Conservation (phyloP, 2,113 vertebrate species). For the Ceyx cyanopectus region DNA sequence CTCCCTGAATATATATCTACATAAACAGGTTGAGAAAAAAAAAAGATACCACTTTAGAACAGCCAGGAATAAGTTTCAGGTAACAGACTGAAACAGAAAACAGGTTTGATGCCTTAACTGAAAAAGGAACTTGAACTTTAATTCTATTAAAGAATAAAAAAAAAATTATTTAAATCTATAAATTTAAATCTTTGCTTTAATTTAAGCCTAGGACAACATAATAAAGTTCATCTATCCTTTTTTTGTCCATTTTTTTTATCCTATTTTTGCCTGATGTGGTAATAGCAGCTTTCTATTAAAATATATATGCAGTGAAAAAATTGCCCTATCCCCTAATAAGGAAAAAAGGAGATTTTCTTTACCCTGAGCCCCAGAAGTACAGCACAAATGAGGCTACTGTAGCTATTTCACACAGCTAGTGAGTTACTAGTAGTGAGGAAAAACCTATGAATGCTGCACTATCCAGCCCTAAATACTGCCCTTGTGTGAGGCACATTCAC, state of each 20-base stretch:
- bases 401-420: neutral
- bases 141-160: neutral
- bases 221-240: neutral
- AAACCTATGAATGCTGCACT: neutral
- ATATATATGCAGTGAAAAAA: neutral
- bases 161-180: too few species aligned
- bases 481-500: neutral
- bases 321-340: neutral
- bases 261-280: neutral
- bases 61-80: neutral
- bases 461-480: neutral
- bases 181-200: neutral
- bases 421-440: neutral
- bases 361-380: neutral
- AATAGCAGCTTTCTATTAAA: neutral
- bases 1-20: neutral
- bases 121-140: neutral
- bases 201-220: neutral
- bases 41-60: neutral
- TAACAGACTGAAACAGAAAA: fast-evolving
- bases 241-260: neutral
- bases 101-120: neutral
- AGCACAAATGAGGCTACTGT: neutral
- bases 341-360: neutral
- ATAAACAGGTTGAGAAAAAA: neutral